A percentile compares a stretch with the other conserved stretches of the same genome.
These are phyloP conservation scores for Diogma glabrata DNA, from an alignment of 2,888 invertebrate species.

Conservation along the genomic window DNA sequence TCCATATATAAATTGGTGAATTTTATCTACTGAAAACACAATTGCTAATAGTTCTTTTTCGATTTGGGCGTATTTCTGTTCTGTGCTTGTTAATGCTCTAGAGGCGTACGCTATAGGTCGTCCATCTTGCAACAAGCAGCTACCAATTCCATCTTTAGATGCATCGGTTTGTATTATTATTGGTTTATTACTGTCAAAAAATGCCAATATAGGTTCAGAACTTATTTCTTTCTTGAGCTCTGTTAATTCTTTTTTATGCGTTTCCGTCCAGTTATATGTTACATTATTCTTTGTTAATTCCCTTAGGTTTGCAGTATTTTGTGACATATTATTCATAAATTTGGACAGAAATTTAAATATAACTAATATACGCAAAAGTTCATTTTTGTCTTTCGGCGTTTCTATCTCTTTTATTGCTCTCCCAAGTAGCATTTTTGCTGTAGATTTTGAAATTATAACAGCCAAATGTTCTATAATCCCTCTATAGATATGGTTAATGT, in stretches of 20 bases:
- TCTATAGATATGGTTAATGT: too few species aligned
- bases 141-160: conserved; percentile 14
- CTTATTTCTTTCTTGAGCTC: not conserved
- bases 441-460: too few species aligned
- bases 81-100: conserved; percentile 20
- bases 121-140: conserved; percentile 12
- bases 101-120: conserved; percentile 20
- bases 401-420: too few species aligned
- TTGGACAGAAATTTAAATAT: not conserved
- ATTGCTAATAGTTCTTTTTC: conserved; percentile 16
- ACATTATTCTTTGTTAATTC: not conserved
- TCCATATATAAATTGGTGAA: conserved; percentile 17
- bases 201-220: not conserved
- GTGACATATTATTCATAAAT: not conserved
- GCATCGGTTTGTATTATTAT: conserved; percentile 16
- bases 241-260: not conserved
- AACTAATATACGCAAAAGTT: not conserved
- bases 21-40: conserved; percentile 12
- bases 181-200: not conserved
- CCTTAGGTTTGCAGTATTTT: not conserved
- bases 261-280: not conserved
- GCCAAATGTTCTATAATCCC: too few species aligned
- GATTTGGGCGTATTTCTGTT: conserved; percentile 17
- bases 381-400: too few species aligned
- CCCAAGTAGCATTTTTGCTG: too few species aligned